phyloP scores from a whole-genome alignment of 2,888 invertebrate species.

The Rhyacophila evoluta region DNA sequence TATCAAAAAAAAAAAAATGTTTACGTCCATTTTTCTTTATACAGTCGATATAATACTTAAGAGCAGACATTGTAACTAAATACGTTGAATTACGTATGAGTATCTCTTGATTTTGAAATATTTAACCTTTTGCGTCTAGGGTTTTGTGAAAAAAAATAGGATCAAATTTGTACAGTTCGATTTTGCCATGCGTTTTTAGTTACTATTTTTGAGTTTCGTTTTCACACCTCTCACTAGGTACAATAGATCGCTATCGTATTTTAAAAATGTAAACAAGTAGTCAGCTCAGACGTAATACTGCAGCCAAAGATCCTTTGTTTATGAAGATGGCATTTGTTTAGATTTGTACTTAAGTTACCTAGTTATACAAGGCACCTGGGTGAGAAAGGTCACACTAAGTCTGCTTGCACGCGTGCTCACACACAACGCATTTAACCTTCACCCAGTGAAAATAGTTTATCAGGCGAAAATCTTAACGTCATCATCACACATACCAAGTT shows the following conservation, averaged over 20 bases:
- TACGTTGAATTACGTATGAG: too few relatives aligned
- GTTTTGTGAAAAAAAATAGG: too few relatives aligned
- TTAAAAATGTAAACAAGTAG: background rate
- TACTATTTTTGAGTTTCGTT: too few relatives aligned
- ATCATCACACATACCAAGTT: background rate
- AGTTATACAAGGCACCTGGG: background rate
- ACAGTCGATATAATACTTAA: too few relatives aligned
- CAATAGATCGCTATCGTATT: background rate
- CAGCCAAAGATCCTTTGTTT: background rate
- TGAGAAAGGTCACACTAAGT: background rate
- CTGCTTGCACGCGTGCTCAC: background rate
- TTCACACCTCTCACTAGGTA: background rate
- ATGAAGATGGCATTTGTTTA: background rate
- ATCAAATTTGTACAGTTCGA: too few relatives aligned
- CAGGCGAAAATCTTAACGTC: background rate
- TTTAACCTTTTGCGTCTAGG: too few relatives aligned
- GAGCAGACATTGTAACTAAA: too few relatives aligned
- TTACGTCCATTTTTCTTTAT: too few relatives aligned
- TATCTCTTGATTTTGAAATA: too few relatives aligned
- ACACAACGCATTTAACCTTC: background rate
- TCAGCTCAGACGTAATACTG: background rate
- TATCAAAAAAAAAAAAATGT: too few relatives aligned
- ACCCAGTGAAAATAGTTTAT: conserved; percentile 10
- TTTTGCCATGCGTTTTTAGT: too few relatives aligned
- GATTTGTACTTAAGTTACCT: too few relatives aligned